These are phyloP conservation scores for Picathartes gymnocephalus DNA, from an alignment of 2,113 vertebrate genomes.

Conservation along the genomic window DNA sequence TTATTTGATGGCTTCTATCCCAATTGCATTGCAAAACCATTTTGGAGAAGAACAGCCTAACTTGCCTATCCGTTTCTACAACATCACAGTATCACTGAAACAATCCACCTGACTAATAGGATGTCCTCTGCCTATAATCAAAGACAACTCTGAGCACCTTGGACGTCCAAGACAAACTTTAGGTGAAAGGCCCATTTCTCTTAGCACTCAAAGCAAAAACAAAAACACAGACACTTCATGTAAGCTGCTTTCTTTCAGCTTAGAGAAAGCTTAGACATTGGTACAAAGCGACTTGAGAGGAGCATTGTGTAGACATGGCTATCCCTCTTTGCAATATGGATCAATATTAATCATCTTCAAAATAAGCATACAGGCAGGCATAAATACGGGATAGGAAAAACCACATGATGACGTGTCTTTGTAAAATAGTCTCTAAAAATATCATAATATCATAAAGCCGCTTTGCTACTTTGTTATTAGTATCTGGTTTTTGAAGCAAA, in stretches of 20 bases:
- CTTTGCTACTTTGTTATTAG: background rate
- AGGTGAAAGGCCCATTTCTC: background rate
- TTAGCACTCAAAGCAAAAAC: background rate
- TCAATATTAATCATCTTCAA: background rate
- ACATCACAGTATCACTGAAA: background rate
- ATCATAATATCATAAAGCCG: background rate
- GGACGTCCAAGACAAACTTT: background rate
- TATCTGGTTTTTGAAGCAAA: background rate
- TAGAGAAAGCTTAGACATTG: background rate
- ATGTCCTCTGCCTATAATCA: background rate
- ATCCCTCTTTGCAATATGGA: background rate
- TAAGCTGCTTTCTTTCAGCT: background rate
- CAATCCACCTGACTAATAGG: background rate
- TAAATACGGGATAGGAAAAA: background rate
- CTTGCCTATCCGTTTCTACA: background rate
- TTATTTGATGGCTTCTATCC: background rate
- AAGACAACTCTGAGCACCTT: background rate
- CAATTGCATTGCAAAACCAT: background rate
- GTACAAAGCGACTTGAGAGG: background rate
- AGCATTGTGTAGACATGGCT: background rate
- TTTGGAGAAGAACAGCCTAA: background rate
- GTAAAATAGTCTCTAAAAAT: background rate
- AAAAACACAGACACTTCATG: background rate
- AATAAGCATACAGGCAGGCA: background rate
- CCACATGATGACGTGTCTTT: rapidly evolving